Evolutionary conservation across 2,113 vertebrate species (phyloP), one percentile per base, ranked within the genome.

Genomic region (Tichodroma muraria): DNA sequence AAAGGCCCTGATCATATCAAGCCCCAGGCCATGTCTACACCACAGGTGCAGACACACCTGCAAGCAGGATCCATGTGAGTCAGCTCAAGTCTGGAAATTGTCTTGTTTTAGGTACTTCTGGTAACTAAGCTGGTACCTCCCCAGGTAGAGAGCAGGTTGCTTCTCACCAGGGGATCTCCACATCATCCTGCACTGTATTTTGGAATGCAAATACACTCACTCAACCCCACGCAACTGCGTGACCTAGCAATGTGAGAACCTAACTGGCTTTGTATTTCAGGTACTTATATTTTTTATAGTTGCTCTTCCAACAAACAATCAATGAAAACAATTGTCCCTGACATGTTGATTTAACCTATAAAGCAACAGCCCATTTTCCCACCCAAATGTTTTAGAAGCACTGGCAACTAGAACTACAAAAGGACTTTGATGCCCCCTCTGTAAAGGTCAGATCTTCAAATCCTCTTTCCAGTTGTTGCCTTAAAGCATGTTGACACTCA

Each of bases 41-140:
- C 96, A 88, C 95, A 93, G 86, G 87, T 92, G 87, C 80, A 91
- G 81, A 95, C 95, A 95, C 82, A 93, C 92, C 87, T 94, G 78
- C 88, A 89, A 57, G 85, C 77, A 80, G 56, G 35, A 93, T 68
- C 69, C 40, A 22, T 31, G 40, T 90, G 94, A 95, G 90, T 93
- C 95, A 95, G 76, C 69, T 63, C 3, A 3, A 73, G 82, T 66
- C 85, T 88, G 82, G 59, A 93, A 93, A 88, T 0, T 1, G 27
- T 28, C 64, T 88, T 57, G 68, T 52, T 95, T 90, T 66, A 71
- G 60, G 44, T 88, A 45, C 37, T 88, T 77, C 35, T 83, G 71
- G 50, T 78, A 90, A 83, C 5, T 15, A 80, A 59, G 49, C 24
- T 85, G 70, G 59, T 94, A 90, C 38, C 24, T 90, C 64, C 72